Conservation (phyloP, 1,140 invertebrate species). For the Chironomus striatipennis region DNA sequence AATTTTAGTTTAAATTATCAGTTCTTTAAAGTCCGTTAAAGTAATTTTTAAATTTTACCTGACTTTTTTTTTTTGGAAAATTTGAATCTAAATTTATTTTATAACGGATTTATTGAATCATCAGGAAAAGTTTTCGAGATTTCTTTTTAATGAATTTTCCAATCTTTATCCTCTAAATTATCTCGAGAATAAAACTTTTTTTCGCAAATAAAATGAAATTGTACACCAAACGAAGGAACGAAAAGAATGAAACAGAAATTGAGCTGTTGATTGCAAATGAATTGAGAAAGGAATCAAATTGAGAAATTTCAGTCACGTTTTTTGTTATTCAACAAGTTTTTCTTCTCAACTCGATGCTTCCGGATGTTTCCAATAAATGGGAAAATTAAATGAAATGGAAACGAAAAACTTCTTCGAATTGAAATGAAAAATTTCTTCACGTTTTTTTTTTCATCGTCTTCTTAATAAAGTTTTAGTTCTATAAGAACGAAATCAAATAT, state of each 20-base stretch:
- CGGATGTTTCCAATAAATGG: not conserved
- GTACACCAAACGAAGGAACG: not conserved
- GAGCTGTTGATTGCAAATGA: constrained; percentile 2
- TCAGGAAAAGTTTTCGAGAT: not conserved
- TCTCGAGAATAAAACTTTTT: not conserved
- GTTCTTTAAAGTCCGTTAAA: too few relatives aligned
- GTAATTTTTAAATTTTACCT: too few relatives aligned
- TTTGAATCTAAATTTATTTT: not conserved
- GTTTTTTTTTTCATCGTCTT: not conserved
- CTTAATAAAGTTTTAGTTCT: too few relatives aligned
- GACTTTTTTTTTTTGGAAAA: not conserved
- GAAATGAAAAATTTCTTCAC: not conserved
- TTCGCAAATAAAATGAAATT: not conserved
- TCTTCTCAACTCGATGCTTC: not conserved
- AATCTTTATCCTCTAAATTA: not conserved
- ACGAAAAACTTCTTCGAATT: too few relatives aligned
- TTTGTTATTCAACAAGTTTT: not conserved
- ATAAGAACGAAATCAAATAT: too few relatives aligned
- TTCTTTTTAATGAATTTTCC: not conserved
- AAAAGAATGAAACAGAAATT: not conserved
- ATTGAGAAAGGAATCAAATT: not conserved
- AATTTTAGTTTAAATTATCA: too few relatives aligned
- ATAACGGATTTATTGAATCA: not conserved
- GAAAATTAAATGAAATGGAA: not conserved
- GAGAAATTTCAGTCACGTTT: not conserved